Base-by-base conservation (phyloP, 1,140 invertebrate species). In the Gonatopus flavifemur region DNA sequence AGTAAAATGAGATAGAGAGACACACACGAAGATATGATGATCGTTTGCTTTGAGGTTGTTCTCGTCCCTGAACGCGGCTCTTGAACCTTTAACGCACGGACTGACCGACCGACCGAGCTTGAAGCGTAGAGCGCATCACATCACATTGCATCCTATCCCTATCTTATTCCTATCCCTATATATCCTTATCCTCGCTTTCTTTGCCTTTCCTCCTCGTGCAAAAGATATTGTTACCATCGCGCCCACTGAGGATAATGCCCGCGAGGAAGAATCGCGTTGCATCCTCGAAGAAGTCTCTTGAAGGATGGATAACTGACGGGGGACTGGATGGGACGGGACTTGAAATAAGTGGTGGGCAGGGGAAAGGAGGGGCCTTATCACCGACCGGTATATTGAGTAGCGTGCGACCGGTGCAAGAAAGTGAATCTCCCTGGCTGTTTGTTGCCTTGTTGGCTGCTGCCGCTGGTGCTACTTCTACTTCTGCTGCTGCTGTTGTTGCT, bases 81-180 rank as follows among this genome's bases (percentile, higher is more conserved):
- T 77, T 78, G 74, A 77, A 78, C 76, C 75, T 76, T 53, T 53
- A n/a, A n/a, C n/a, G n/a, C n/a, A n/a, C n/a, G n/a, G n/a, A n/a
- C n/a, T 52, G 48, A 37, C 41, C 46, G 45, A 55, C 54, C 57
- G 2, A 52, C 15, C 32, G 13, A 16, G 52, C 53, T 40, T 53
- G 30, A 56, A 56, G 49, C 62, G 58, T 58, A 50, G 47, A 36
- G 59, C 56, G 55, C 67, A 74, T 77, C 71, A n/a, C n/a, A n/a
- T n/a, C n/a, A n/a, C n/a, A n/a, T n/a, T n/a, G n/a, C n/a, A n/a
- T n/a, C n/a, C n/a, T n/a, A n/a, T n/a, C n/a, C n/a, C n/a, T n/a
- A n/a, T n/a, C n/a, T n/a, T n/a, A n/a, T n/a, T n/a, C n/a, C n/a
- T n/a, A n/a, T n/a, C n/a, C n/a, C n/a, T n/a, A n/a, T n/a, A n/a